Base-by-base conservation (phyloP, 2,797 vertebrate genomes). In the Channallabes apus region DNA sequence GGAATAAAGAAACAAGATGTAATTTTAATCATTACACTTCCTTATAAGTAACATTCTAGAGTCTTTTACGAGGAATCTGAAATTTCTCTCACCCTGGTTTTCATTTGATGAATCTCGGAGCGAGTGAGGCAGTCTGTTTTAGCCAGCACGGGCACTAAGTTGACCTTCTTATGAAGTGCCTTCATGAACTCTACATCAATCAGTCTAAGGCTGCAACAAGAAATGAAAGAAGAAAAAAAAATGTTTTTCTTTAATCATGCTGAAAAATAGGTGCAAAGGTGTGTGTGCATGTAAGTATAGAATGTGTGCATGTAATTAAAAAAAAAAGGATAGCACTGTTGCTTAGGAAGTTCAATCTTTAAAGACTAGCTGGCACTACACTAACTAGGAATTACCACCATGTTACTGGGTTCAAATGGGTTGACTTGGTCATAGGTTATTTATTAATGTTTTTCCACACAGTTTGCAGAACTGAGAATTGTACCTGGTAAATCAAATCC, bases 101-200 rank as follows among this genome's bases (percentile, higher is more conserved):
- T 95, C 86, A 94, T 95, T n/a, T 71, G 91, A 84, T 79, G 85
- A 64, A 94, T 91, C 89, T 97, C 96, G 17, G 89, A 86, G 2
- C 89, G 92, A 32, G 95, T 96, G 90, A 97, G 91, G 79, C 94
- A 92, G 90, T 97, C 96, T 0, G 96, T 96, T 93, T 96, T 97
- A 90, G 95, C 95, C 77, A 97, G 87, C 1, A 97, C 88, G 0
- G 96, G 96, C 82, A 96, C 89, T 17, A 97, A 94, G 90, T 97
- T 97, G 87, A 97, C 96, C 85, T 96, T 97, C 54, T 95, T 92
- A 4, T 97, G 96, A 65, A 97, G 90, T 0, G 95, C 95, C 67
- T 87, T 95, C 93, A 97, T 96, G 54, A 95, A 96, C 85, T 94
- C 94, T 87, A 96, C 94, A 81, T 97, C 96, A 65, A 96, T 87